phyloP scores from a whole-genome alignment of 2,797 vertebrate species.

The Halcyon badia region DNA sequence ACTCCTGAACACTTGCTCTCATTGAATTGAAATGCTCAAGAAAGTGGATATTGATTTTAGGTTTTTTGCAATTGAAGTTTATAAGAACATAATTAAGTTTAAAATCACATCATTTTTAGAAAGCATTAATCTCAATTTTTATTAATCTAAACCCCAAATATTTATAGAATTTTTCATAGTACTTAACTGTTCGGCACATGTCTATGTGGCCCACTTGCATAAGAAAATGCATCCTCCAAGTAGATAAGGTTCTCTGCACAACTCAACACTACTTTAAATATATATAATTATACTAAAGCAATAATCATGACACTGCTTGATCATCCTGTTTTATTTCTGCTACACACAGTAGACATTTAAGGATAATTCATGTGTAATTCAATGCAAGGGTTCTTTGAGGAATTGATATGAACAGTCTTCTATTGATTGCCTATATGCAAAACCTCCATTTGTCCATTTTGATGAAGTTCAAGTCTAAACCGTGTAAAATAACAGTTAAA shows the following conservation, averaged over 20 bases:
- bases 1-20: neutral
- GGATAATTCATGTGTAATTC: neutral
- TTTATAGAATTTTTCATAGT: neutral
- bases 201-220: neutral
- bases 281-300: neutral
- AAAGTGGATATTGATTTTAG: neutral
- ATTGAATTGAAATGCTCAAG: neutral
- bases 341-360: neutral
- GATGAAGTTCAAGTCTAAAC: neutral
- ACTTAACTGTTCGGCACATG: neutral
- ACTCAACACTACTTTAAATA: neutral
- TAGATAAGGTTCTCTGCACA: neutral
- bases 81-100: neutral
- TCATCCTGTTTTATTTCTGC: neutral
- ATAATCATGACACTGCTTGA: neutral
- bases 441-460: neutral
- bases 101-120: neutral
- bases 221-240: neutral
- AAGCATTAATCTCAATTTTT: neutral
- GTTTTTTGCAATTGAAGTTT: neutral
- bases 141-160: neutral
- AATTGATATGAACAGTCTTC: neutral
- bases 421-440: neutral
- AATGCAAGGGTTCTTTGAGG: neutral
- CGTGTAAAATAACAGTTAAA: neutral